These are phyloP conservation scores for Drosophila orena DNA, from an alignment of 1,140 invertebrate genomes.

Conservation along the genomic window DNA sequence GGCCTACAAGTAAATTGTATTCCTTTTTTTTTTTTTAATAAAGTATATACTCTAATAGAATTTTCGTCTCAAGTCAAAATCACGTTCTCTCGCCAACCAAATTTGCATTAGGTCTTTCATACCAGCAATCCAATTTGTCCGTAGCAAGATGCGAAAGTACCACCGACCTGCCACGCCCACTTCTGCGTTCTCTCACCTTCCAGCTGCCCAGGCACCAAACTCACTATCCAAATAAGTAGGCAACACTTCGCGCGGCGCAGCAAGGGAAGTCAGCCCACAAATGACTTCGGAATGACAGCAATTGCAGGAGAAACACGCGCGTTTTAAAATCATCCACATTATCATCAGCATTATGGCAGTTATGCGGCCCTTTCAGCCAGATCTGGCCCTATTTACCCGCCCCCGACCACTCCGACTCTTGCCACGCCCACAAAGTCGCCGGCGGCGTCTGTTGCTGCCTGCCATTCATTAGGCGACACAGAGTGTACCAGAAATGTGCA, in stretches of 20 bases:
- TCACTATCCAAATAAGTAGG: conserved; percentile 22
- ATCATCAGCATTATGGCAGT: conserved; percentile 80
- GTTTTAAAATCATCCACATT: conserved; percentile 80
- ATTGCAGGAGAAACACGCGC: conserved; percentile 76
- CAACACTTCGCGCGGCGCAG: conserved; percentile 36
- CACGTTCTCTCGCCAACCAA: conserved; percentile 7
- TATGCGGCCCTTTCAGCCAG: conserved; percentile 55
- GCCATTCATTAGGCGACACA: conserved; percentile 75
- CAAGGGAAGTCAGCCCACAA: conserved; percentile 51
- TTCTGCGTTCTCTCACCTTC: not conserved
- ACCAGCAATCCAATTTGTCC: conserved; percentile 7
- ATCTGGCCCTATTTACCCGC: conserved; percentile 15
- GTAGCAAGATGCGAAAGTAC: conserved; percentile 2
- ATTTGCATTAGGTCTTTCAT: not conserved
- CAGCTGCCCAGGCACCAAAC: not conserved
- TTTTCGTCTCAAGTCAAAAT: not conserved
- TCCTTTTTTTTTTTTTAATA: no score
- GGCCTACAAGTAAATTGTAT: not conserved
- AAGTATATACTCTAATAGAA: not conserved
- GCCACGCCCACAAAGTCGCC: conserved; percentile 42
- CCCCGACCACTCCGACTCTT: not conserved
- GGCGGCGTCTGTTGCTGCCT: conserved; percentile 52
- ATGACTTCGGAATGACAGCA: conserved; percentile 76
- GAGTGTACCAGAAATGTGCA: conserved; percentile 68
- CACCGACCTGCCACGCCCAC: conserved; percentile 4